Percentiles rank a stretch among this genome's conserved stretches.
phyloP scores from a whole-genome alignment of 2,888 invertebrate species.

The Nemurella pictetii region DNA sequence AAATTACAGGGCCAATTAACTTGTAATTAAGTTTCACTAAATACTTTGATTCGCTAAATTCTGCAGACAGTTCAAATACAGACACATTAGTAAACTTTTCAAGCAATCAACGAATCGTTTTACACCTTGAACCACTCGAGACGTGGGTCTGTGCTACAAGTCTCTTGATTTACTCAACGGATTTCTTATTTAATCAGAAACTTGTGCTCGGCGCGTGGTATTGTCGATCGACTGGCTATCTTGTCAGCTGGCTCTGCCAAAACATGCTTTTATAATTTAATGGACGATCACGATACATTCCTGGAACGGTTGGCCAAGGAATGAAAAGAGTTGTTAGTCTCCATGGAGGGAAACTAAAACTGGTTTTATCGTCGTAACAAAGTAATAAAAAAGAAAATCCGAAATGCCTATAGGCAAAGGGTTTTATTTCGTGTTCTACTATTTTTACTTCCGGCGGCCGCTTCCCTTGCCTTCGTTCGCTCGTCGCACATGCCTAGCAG shows the following conservation, averaged over 20 bases:
- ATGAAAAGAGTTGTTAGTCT: background rate
- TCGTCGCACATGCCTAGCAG: background rate
- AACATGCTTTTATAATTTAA: background rate
- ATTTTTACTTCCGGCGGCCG: background rate
- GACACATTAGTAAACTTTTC: background rate
- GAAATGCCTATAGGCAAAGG: background rate
- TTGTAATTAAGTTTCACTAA: background rate
- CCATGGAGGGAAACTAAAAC: background rate
- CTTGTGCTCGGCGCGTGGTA: background rate
- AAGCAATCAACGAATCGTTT: background rate
- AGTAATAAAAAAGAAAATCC: background rate
- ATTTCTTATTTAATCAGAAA: background rate
- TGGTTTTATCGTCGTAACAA: background rate
- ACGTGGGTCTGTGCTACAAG: background rate
- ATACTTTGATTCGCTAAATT: background rate
- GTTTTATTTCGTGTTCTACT: background rate
- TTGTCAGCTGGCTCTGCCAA: background rate
- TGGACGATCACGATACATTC: background rate
- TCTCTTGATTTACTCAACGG: background rate
- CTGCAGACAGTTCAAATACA: background rate
- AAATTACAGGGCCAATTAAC: background rate
- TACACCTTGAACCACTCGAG: background rate
- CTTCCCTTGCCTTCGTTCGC: background rate
- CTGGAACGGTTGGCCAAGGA: background rate
- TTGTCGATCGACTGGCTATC: background rate